Evolutionary conservation across 2,113 vertebrate genomes (phyloP).

Genomic region (Sebastes schlegelii): DNA sequence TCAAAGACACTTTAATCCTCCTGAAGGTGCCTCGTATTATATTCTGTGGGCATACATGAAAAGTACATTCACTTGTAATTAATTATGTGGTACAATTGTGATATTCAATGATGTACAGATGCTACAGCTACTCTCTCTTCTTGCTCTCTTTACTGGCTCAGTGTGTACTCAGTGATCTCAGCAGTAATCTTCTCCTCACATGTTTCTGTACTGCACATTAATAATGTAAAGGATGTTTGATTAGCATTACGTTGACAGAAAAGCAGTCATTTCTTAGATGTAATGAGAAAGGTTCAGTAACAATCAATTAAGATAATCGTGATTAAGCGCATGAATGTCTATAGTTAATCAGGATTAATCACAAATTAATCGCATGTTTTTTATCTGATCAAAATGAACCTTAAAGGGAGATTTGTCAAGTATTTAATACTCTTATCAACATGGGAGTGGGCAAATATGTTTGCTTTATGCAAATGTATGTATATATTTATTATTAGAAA

Average conservation of each 20-base stretch:
- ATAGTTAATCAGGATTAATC: too few species aligned
- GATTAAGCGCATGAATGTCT: too few species aligned
- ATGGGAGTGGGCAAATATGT: too few species aligned
- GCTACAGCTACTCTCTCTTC: neutral
- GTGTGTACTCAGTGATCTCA: neutral
- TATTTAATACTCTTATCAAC: too few species aligned
- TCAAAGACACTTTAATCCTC: constrained; percentile 27
- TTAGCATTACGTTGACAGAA: neutral
- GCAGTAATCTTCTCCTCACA: neutral
- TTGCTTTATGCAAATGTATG: too few species aligned
- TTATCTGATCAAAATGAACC: too few species aligned
- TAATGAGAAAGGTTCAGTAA: neutral
- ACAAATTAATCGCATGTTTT: too few species aligned
- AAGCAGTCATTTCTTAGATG: neutral
- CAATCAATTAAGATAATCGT: too few species aligned
- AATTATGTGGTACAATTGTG: neutral
- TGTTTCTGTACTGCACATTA: neutral
- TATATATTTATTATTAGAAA: too few species aligned
- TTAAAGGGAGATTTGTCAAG: too few species aligned
- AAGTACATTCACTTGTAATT: neutral
- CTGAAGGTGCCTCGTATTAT: neutral
- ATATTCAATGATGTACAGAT: neutral
- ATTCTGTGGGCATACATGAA: constrained; percentile 9
- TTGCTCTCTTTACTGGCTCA: neutral
- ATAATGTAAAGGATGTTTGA: neutral